Evolutionary conservation across 2,888 invertebrate species (phyloP).

Genomic region (Volucella inanis): DNA sequence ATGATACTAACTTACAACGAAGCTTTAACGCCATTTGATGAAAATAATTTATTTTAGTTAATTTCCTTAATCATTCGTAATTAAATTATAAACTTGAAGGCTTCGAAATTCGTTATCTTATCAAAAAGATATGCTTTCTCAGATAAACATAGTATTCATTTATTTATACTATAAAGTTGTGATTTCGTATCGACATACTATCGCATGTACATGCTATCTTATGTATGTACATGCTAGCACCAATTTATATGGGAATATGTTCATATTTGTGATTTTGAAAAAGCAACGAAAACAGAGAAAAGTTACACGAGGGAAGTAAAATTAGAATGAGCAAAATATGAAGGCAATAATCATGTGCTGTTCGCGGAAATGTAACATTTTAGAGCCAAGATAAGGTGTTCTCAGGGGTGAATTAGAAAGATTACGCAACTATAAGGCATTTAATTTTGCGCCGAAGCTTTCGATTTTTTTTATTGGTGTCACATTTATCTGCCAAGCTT

Average conservation of each 20-base stretch:
- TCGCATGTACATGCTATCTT: no score
- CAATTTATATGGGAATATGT: background rate
- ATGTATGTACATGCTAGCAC: no score
- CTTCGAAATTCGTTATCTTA: constrained; percentile 3
- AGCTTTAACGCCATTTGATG: no score
- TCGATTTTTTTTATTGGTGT: background rate
- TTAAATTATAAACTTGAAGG: background rate
- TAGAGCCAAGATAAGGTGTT: constrained; percentile 19
- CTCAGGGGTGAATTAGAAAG: constrained; percentile 1
- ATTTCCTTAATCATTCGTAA: constrained; percentile 1
- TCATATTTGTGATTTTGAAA: background rate
- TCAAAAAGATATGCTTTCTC: constrained; percentile 19
- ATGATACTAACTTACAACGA: no score
- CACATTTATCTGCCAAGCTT: no score
- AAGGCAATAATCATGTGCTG: constrained; percentile 11
- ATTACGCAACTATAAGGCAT: background rate
- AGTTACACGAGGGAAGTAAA: background rate
- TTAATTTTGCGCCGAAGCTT: background rate
- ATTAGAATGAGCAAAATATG: background rate
- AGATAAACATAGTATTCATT: constrained; percentile 13
- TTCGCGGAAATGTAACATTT: background rate
- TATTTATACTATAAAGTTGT: background rate
- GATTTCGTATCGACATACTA: no score
- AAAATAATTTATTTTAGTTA: background rate
- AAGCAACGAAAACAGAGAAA: constrained; percentile 16